Conservation (phyloP, 2,888 invertebrate genomes). For the Cantharis lateralis region DNA sequence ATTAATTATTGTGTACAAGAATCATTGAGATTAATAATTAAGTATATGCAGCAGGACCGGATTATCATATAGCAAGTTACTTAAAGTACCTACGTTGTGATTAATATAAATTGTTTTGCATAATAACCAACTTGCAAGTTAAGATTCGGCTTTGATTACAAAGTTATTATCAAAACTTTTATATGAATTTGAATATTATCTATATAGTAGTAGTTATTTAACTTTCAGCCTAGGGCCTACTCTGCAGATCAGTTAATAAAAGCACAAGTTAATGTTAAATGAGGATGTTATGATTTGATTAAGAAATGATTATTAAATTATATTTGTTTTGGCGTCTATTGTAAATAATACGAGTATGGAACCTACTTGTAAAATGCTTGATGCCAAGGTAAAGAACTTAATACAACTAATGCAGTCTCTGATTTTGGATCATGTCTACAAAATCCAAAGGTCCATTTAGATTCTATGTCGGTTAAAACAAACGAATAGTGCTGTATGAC, state of each 20-base stretch:
- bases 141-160: neutral
- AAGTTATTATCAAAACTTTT: neutral
- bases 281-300: neutral
- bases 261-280: neutral
- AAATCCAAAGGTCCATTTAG: slow-evolving; percentile 97
- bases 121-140: neutral
- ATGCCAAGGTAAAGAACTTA: slow-evolving; percentile 95
- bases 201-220: neutral
- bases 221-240: neutral
- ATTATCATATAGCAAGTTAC: neutral
- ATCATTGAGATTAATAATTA: neutral
- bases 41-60: neutral
- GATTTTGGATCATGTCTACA: slow-evolving; percentile 93
- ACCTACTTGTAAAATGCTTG: slow-evolving; percentile 91
- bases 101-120: neutral
- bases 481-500: slow-evolving; percentile 95
- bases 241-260: neutral
- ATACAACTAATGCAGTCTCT: slow-evolving; percentile 80
- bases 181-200: neutral
- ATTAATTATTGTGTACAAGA: neutral
- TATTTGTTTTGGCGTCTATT: neutral
- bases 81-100: neutral
- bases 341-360: neutral
- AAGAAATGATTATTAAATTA: neutral
- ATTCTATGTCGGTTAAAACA: slow-evolving; percentile 91